Evolutionary conservation across 2,888 invertebrate species (phyloP), one percentile per base, ranked within the genome.

Genomic region (Morpho deidamia): DNA sequence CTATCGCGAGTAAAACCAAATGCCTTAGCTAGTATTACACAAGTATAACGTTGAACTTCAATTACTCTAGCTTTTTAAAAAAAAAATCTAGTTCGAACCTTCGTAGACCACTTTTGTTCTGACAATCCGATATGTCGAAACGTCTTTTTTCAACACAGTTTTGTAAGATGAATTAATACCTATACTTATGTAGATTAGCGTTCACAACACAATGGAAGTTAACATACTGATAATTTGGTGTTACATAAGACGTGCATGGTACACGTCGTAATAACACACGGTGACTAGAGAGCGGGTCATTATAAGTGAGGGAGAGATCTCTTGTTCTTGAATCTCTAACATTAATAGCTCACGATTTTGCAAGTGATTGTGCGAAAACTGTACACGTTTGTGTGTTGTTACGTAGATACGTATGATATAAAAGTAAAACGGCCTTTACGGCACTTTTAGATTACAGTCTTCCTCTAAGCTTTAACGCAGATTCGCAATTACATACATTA

Each of bases 111-210:
- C 23, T 23, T 23, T 23, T 23, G 23, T 23, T 23, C 23, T 23
- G 45, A 52, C 45, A 45, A 39, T 51, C 37, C 41, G 41, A 53
- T 63, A 72, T 83, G 83, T 76, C 74, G 85, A 81, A 84, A 86
- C 70, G 58, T 59, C 60, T 76, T 84, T 85, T 85, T 85, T 85
- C 80, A 80, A 83, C 77, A 78, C 78, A 74, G 78, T 85, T 84
- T 86, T 83, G 86, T 81, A 86, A 85, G 81, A 78, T 74, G 82
- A 78, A 85, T 88, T 87, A 88, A 88, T 88, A 84, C 84, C 84
- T 85, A 85, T 87, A 88, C 86, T 88, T 88, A 87, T 85, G 84
- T 84, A 87, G 84, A 88, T 87, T 84, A 84, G 77, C 73, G 78
- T 63, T 74, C 70, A 72, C 65, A 70, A 72, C 76, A 88, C 88